These are phyloP conservation scores for Hippocampus kuda DNA, from an alignment of 2,797 vertebrate genomes.

Conservation along the genomic window DNA sequence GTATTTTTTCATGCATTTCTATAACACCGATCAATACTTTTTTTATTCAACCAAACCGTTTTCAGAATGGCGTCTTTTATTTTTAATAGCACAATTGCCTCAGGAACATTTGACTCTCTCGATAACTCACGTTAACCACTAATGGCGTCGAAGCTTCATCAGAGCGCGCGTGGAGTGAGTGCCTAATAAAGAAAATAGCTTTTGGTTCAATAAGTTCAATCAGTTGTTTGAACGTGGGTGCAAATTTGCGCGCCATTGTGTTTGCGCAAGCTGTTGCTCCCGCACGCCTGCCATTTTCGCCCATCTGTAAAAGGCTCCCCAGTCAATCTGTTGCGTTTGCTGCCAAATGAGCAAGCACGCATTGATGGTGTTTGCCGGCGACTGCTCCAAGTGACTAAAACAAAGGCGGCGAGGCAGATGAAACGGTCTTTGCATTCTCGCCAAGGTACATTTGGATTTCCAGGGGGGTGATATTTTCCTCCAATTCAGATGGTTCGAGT, in stretches of 20 bases:
- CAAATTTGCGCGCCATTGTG: slow-evolving; percentile 34
- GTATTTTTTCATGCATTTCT: neutral
- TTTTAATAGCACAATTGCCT: neutral
- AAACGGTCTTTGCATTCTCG: slow-evolving; percentile 9
- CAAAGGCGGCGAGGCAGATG: slow-evolving; percentile 19
- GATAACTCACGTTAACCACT: neutral
- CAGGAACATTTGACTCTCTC: neutral
- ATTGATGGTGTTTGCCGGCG: slow-evolving; percentile 24
- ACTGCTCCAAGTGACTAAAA: slow-evolving; percentile 31
- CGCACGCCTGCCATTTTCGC: slow-evolving; percentile 26
- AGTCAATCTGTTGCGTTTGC: slow-evolving; percentile 27
- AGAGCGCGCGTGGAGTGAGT: slow-evolving; percentile 1
- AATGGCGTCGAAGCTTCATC: slow-evolving; percentile 18
- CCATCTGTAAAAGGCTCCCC: slow-evolving; percentile 27
- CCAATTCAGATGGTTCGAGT: slow-evolving; percentile 9
- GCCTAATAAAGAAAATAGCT: slow-evolving; percentile 6
- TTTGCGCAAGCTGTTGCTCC: slow-evolving; percentile 50
- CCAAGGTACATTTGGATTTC: slow-evolving; percentile 24
- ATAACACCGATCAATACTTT: neutral
- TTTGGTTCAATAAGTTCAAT: slow-evolving; percentile 11
- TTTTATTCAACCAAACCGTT: too few species aligned
- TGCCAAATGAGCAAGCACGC: slow-evolving; percentile 41
- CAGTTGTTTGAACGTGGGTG: slow-evolving; percentile 22
- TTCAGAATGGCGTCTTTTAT: neutral
- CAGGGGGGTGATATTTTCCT: slow-evolving; percentile 25